phyloP scores from a whole-genome alignment of 2,888 invertebrate species.

The Eristalis pertinax region DNA sequence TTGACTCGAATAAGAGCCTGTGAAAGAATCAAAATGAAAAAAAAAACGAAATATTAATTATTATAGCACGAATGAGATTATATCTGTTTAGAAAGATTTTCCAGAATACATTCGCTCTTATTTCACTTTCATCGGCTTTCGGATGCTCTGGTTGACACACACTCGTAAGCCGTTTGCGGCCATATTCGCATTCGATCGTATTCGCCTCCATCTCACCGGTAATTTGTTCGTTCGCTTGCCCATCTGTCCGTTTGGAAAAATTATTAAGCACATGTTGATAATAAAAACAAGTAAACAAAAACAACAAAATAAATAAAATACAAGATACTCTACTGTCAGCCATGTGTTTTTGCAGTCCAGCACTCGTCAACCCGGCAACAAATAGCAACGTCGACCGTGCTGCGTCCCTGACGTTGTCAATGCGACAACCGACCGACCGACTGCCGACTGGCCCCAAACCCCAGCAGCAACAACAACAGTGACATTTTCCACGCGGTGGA shows the following conservation, averaged over 20 bases:
- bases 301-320: background rate
- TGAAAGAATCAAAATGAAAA: slow-evolving; percentile 2
- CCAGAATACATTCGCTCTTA: slow-evolving; percentile 56
- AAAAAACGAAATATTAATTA: slow-evolving; percentile 40
- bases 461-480: slow-evolving; percentile 19
- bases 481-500: slow-evolving; percentile 53
- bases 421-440: background rate
- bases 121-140: slow-evolving; percentile 25
- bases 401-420: slow-evolving; percentile 6
- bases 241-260: slow-evolving; percentile 49
- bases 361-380: slow-evolving; percentile 7
- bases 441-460: background rate
- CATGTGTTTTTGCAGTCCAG: slow-evolving; percentile 43
- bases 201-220: slow-evolving; percentile 50
- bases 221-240: slow-evolving; percentile 54
- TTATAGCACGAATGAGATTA: slow-evolving; percentile 37
- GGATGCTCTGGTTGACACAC: slow-evolving; percentile 48
- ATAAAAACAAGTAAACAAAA: background rate
- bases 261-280: slow-evolving; percentile 23
- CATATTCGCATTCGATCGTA: slow-evolving; percentile 11
- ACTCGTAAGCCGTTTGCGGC: background rate
- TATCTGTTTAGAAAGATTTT: slow-evolving; percentile 44
- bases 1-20: slow-evolving; percentile 12
- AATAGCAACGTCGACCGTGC: slow-evolving; percentile 12
- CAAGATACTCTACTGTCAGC: slow-evolving; percentile 24